Evolutionary conservation across 2,113 vertebrate genomes (phyloP), one percentile per base, ranked within the genome.

Genomic region (Aphyosemion australe): DNA sequence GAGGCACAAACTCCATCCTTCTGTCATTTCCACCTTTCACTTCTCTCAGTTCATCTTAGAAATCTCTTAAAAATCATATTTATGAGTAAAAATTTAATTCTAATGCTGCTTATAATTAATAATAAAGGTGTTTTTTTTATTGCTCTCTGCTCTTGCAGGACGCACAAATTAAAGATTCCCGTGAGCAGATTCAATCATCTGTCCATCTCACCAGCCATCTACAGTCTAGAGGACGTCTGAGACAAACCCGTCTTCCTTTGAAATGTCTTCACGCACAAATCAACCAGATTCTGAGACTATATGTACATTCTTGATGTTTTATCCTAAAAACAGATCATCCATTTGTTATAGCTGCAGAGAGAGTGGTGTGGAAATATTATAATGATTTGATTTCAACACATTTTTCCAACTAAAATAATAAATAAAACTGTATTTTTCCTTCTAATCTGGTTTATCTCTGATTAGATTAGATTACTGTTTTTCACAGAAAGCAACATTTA

Each of bases 171-270:
- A 48, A 48, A 10, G n/a, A 4, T n/a, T 37, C 34, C 34, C 34
- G 34, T 0, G 45, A 70, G 50, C 20, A 57, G 61, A 70, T 45
- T 57, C 42, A 32, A 14, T 60, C 45, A 20, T 12, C 48, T 65
- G 19, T 46, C 65, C 18, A 46, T 75, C 41, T 67, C 78, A 34
- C 61, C 83, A 3, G 14, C 70, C 43, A 53, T 74, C 57, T 60
- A 32, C 61, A 73, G 52, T 63, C 76, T 55, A 26, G 50, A 51
- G 19, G 61, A 68, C 14, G 49, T 62, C 18, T 77, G 43, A 82
- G 47, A 72, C 42, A 74, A 52, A 69, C 37, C 42, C 13, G 16
- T 69, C 61, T 50, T 48, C 51, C 26, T 5, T 26, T 26, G 26
- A 26, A 26, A 26, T 26, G 26, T 47, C 8, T 10, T 31, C 19